Conservation (phyloP, 2,797 vertebrate genomes). For the Cynopterus sphinx region DNA sequence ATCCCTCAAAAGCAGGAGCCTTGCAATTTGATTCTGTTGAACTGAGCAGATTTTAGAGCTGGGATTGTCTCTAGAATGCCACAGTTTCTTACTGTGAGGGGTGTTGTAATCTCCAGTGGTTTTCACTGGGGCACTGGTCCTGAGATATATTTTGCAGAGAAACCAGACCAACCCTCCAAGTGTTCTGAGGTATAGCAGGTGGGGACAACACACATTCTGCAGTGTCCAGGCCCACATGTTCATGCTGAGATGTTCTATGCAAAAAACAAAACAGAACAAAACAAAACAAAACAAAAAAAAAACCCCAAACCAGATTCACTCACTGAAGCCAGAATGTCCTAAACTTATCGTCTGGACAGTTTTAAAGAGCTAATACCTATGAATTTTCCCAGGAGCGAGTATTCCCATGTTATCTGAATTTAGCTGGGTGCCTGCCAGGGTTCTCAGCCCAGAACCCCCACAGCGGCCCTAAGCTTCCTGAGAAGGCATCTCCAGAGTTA, state of each 20-base stretch:
- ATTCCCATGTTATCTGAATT: background rate
- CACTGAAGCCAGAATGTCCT: background rate
- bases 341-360: background rate
- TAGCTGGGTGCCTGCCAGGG: background rate
- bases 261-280: background rate
- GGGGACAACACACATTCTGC: rapidly evolving
- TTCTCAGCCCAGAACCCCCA: too few species aligned
- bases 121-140: background rate
- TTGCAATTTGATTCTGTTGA: rapidly evolving
- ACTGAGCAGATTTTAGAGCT: background rate
- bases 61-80: rapidly evolving
- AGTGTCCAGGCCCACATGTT: background rate
- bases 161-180: background rate
- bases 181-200: background rate
- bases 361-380: background rate
- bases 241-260: background rate
- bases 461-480: rapidly evolving
- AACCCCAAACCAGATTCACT: background rate
- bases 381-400: background rate
- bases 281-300: too few species aligned
- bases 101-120: background rate
- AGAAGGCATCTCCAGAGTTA: background rate
- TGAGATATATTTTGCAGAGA: background rate
- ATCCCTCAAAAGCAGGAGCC: background rate
- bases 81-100: background rate